Evolutionary conservation across 2,888 invertebrate genomes (phyloP), one percentile per base, ranked within the genome.

Genomic region (Andrena praecox): DNA sequence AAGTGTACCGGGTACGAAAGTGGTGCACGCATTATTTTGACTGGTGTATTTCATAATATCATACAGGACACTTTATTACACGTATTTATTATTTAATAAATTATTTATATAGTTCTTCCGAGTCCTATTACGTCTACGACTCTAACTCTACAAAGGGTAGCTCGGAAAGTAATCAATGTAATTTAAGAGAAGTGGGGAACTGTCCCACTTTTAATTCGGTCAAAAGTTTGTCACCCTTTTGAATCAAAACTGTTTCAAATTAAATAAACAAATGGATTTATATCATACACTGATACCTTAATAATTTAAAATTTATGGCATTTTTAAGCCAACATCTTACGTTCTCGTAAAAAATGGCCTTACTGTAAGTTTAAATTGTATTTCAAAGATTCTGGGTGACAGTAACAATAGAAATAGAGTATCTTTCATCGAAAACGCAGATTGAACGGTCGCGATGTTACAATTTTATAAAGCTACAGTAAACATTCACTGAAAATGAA

Each of bases 41-140:
- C 92, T 92, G 91, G 92, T 92, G 86, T 92, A 91, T 91, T 92
- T 92, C 91, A 89, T 90, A 88, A 90, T 92, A 91, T 92, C 73
- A 88, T 92, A 92, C 91, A 91, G 89, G 83, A 91, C 86, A 90
- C 84, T 85, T 87, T 88, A 85, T 89, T 88, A 80, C 71, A 60
- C 75, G 74, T 81, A 71, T 82, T 85, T 83, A 77, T 85, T 82
- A 84, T 74, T 84, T 64, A 68, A 24, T 56, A 27, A 56, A 56
- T 56, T 56, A 56, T 24, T 56, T 27, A 56, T 56, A 56, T 20
- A 52, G 8, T 10, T 24, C 2, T 4, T 56, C 24, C 8, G 54
- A 56, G 7, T 24, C 24, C 27, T 42, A 42, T 42, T 16, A 16
- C 12, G 42, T 16, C 42, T 42, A 16, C 42, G 42, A 42, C 42